These are phyloP conservation scores for Aulostomus chinensis DNA, from an alignment of 2,797 vertebrate genomes.

Conservation along the genomic window DNA sequence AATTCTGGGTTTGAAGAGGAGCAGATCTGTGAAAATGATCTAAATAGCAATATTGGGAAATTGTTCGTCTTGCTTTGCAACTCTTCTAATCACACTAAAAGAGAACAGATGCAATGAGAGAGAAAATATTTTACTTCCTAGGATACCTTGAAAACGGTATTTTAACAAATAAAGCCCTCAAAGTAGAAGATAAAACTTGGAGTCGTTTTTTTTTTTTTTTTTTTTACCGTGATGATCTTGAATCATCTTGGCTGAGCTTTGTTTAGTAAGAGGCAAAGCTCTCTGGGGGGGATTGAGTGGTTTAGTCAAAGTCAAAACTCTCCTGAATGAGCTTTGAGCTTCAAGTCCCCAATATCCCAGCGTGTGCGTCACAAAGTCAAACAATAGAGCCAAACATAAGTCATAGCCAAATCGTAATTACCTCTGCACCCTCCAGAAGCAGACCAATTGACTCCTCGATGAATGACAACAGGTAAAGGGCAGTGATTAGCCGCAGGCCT, in stretches of 20 bases:
- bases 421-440: slow-evolving; percentile 68
- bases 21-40: slow-evolving; percentile 74
- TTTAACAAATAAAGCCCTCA: slow-evolving; percentile 42
- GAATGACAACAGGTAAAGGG: slow-evolving; percentile 74
- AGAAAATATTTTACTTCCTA: slow-evolving; percentile 52
- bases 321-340: slow-evolving; percentile 63
- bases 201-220: slow-evolving; percentile 18
- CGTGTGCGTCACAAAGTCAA: slow-evolving; percentile 41
- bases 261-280: slow-evolving; percentile 60
- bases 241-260: slow-evolving; percentile 59
- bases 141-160: slow-evolving; percentile 45
- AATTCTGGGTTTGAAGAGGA: slow-evolving; percentile 70
- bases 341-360: slow-evolving; percentile 58
- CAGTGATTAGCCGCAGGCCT: slow-evolving; percentile 67
- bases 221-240: slow-evolving; percentile 41
- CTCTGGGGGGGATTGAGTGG: slow-evolving; percentile 57
- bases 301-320: slow-evolving; percentile 66
- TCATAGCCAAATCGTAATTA: slow-evolving; percentile 77
- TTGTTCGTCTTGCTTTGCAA: slow-evolving; percentile 62
- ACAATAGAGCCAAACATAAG: slow-evolving; percentile 67
- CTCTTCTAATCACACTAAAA: slow-evolving; percentile 59
- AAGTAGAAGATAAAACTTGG: slow-evolving; percentile 57
- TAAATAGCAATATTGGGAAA: slow-evolving; percentile 67
- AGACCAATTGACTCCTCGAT: slow-evolving; percentile 72
- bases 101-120: slow-evolving; percentile 36